Conservation (phyloP, 2,797 vertebrate genomes). For the Taenioides sp. region DNA sequence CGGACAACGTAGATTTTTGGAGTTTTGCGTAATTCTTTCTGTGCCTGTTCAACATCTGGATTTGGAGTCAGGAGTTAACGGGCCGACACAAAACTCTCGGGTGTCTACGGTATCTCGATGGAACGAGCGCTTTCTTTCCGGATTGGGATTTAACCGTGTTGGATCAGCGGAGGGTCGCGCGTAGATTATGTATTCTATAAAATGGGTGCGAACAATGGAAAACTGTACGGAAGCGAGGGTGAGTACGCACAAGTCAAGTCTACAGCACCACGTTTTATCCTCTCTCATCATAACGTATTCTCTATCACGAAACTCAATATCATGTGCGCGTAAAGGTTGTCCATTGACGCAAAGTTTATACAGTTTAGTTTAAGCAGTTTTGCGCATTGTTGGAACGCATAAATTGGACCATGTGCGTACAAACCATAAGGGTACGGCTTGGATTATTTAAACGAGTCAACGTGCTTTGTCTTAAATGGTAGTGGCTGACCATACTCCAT, state of each 20-base stretch:
- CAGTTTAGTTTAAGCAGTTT: background rate
- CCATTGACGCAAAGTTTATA: background rate
- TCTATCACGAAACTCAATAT: background rate
- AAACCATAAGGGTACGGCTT: background rate
- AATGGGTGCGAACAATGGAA: conserved; percentile 99
- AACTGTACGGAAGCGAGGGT: conserved; percentile 97
- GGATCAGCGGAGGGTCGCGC: conserved; percentile 46
- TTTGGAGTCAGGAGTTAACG: conserved; percentile 63
- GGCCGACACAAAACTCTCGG: conserved; percentile 36
- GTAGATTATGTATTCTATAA: conserved; percentile 89
- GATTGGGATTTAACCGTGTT: conserved; percentile 43
- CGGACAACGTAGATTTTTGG: conserved; percentile 13
- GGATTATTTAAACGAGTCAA: background rate
- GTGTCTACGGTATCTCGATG: conserved; percentile 32
- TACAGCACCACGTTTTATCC: conserved; percentile 12
- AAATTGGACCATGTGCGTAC: background rate
- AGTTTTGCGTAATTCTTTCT: conserved; percentile 52
- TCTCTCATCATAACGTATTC: background rate
- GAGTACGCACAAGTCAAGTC: conserved; percentile 61
- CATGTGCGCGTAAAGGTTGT: background rate
- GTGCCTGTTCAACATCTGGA: conserved; percentile 72
- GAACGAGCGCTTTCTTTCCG: conserved; percentile 19
- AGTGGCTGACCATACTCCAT: background rate
- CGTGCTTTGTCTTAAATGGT: background rate
- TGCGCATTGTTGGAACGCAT: background rate